These are phyloP conservation scores for Microcebus jonahi DNA, from an alignment of 2,113 vertebrate species.

Conservation along the genomic window DNA sequence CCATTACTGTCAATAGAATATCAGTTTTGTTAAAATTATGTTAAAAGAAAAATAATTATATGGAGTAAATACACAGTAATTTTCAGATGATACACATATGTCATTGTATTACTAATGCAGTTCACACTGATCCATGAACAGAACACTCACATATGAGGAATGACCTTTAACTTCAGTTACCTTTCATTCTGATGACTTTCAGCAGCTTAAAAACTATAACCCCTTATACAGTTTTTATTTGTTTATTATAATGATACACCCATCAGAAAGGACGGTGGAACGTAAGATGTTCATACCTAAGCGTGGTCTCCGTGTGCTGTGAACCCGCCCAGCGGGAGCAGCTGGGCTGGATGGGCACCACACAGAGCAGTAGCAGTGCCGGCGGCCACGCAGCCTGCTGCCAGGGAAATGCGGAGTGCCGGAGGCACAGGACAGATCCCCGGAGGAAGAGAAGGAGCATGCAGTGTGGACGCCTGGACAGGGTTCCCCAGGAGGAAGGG, in stretches of 20 bases:
- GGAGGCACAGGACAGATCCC: too few species aligned
- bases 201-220: neutral
- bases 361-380: fast-evolving
- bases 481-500: neutral
- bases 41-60: neutral
- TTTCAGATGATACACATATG: neutral
- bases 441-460: neutral
- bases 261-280: neutral
- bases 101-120: neutral
- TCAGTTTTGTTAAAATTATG: neutral
- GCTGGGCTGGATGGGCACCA: too few species aligned
- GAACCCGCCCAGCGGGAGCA: neutral
- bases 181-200: neutral
- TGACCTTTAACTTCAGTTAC: neutral
- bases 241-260: neutral
- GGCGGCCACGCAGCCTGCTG: neutral
- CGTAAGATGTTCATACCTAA: neutral
- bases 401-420: too few species aligned
- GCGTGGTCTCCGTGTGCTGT: fast-evolving
- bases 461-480: neutral
- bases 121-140: neutral
- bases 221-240: neutral
- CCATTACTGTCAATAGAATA: neutral
- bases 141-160: neutral
- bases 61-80: neutral